A percentile compares a stretch with the other conserved stretches of the same genome.
Evolutionary conservation across 1,140 invertebrate species (phyloP).

Genomic region (Mizuhopecten yessoensis): DNA sequence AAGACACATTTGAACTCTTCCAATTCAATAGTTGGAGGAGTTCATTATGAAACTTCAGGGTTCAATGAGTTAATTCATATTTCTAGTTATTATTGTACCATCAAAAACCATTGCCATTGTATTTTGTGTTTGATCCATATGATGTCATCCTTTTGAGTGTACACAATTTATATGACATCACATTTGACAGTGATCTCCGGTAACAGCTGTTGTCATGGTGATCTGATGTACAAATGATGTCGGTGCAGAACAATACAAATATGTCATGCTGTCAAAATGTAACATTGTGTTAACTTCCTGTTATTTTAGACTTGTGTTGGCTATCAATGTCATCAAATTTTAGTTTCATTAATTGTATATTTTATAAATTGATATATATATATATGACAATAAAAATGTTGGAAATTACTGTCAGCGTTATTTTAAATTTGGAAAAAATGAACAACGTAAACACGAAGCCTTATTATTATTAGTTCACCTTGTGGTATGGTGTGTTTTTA

Average conservation of each 20-base stretch:
- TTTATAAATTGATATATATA: not conserved
- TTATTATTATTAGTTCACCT: too few relatives aligned
- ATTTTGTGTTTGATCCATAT: not conserved
- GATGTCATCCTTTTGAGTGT: not conserved
- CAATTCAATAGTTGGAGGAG: too few relatives aligned
- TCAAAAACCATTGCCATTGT: too few relatives aligned
- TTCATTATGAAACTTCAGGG: too few relatives aligned
- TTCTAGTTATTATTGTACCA: too few relatives aligned
- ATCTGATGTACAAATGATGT: not conserved
- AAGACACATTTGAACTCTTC: too few relatives aligned
- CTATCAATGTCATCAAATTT: not conserved
- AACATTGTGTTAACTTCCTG: too few relatives aligned
- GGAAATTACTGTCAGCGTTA: not conserved
- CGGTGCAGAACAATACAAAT: not conserved
- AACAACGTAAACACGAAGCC: too few relatives aligned
- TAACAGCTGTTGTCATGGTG: not conserved
- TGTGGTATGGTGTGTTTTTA: too few relatives aligned
- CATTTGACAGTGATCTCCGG: too few relatives aligned
- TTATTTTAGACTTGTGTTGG: not conserved
- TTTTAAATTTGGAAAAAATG: too few relatives aligned
- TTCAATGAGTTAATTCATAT: too few relatives aligned
- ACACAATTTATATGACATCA: not conserved
- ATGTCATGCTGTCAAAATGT: not conserved
- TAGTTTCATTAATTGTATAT: not conserved
- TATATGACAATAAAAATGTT: not conserved